phyloP scores from a whole-genome alignment of 37 sponge, comb jelly and placozoan species.

The Theonella swinhoei region DNA sequence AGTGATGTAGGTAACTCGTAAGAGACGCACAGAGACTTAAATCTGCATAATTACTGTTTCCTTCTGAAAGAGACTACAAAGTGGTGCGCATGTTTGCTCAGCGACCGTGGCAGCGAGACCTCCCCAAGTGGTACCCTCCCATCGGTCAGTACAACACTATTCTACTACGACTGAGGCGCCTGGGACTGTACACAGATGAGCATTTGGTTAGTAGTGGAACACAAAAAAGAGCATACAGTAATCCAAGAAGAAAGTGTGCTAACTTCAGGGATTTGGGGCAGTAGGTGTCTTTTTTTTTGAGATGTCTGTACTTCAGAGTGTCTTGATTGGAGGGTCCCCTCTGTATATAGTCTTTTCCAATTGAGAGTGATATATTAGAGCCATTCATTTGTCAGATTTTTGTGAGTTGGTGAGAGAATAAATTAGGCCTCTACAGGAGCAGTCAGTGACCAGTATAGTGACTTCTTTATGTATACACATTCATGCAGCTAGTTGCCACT shows the following conservation, averaged over 20 bases:
- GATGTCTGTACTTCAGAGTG: not conserved
- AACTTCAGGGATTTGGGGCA: not conserved
- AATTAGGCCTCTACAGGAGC: no score
- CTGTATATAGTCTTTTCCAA: not conserved
- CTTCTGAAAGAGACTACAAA: conserved; percentile 50
- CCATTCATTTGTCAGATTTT: no score
- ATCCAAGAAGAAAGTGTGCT: not conserved
- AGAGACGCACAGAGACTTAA: not conserved
- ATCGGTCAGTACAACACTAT: conserved; percentile 51
- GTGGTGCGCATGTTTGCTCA: conserved; percentile 66
- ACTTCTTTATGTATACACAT: no score
- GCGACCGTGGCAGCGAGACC: conserved; percentile 44
- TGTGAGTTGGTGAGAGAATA: no score
- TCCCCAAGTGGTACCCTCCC: conserved; percentile 77
- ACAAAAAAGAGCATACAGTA: not conserved
- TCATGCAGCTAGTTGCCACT: no score
- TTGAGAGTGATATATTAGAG: no score
- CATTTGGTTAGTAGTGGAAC: conserved; percentile 48
- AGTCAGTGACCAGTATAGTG: no score
- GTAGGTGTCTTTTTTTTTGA: not conserved
- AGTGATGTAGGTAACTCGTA: not conserved
- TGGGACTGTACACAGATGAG: conserved; percentile 82
- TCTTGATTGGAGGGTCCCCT: not conserved
- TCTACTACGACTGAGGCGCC: conserved; percentile 45
- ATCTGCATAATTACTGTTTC: not conserved